These are phyloP conservation scores for Zosterops hypoxanthus DNA, from an alignment of 2,113 vertebrate species.

Conservation along the genomic window DNA sequence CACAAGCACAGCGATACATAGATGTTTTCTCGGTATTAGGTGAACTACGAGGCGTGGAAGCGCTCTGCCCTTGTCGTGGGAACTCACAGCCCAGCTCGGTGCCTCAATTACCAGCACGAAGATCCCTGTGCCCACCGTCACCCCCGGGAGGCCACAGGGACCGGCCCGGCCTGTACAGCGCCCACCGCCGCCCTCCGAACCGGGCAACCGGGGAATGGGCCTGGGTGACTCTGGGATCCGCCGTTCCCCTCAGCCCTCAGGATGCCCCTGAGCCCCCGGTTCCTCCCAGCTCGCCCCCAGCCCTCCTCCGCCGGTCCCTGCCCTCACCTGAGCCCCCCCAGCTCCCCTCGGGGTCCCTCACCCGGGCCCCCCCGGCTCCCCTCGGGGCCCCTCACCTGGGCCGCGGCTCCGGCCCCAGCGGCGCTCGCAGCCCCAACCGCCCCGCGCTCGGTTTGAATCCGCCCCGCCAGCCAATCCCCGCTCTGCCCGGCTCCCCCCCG, in stretches of 20 bases:
- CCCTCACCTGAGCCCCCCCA: not conserved
- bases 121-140: rapidly evolving
- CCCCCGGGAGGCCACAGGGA: too few relatives aligned
- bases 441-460: constrained; percentile 50
- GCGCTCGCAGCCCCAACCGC: not conserved
- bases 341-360: too few relatives aligned
- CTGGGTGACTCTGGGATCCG: not conserved
- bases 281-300: not conserved
- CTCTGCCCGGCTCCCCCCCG: rapidly evolving
- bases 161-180: rapidly evolving
- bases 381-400: not conserved
- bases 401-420: not conserved
- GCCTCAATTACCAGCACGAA: rapidly evolving
- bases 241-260: not conserved
- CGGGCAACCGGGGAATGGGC: not conserved
- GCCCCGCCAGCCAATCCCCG: not conserved
- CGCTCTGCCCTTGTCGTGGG: rapidly evolving
- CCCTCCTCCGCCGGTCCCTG: not conserved
- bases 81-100: rapidly evolving
- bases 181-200: not conserved
- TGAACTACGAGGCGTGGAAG: rapidly evolving
- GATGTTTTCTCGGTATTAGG: rapidly evolving
- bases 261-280: too few relatives aligned
- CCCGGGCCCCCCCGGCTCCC: not conserved
- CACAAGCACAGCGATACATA: rapidly evolving